phyloP scores from a whole-genome alignment of 2,797 vertebrate genomes.

The Aselliscus stoliczkanus region DNA sequence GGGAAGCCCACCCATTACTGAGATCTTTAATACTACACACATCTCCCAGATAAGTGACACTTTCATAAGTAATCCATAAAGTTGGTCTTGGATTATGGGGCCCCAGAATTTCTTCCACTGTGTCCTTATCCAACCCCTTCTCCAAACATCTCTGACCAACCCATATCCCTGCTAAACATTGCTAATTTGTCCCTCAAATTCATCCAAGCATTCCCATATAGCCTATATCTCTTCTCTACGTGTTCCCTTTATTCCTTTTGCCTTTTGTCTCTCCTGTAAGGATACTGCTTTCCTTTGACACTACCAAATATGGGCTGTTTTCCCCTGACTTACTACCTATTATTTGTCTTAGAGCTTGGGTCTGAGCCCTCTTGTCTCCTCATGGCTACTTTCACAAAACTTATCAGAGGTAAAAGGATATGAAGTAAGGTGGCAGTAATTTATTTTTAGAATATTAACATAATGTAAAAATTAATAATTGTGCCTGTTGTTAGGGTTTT shows the following conservation, averaged over 20 bases:
- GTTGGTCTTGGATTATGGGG: background rate
- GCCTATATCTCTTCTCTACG: background rate
- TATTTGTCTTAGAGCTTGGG: background rate
- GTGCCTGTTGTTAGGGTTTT: background rate
- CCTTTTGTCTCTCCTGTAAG: background rate
- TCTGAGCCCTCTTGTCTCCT: background rate
- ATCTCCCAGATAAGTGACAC: background rate
- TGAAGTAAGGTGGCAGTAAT: background rate
- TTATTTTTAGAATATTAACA: background rate
- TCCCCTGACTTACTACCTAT: background rate
- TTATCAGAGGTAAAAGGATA: background rate
- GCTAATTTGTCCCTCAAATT: background rate
- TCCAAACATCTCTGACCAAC: background rate
- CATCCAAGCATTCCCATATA: background rate
- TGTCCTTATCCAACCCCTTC: background rate
- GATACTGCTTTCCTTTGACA: rapidly evolving
- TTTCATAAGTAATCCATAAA: background rate
- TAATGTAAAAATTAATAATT: background rate
- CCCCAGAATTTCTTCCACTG: no score
- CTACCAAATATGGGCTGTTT: background rate
- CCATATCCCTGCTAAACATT: background rate
- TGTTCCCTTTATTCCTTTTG: background rate
- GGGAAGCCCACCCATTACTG: background rate
- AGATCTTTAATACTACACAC: background rate
- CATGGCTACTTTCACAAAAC: background rate